Evolutionary conservation across 2,113 vertebrate species (phyloP).

Genomic region (Morone chrysops): DNA sequence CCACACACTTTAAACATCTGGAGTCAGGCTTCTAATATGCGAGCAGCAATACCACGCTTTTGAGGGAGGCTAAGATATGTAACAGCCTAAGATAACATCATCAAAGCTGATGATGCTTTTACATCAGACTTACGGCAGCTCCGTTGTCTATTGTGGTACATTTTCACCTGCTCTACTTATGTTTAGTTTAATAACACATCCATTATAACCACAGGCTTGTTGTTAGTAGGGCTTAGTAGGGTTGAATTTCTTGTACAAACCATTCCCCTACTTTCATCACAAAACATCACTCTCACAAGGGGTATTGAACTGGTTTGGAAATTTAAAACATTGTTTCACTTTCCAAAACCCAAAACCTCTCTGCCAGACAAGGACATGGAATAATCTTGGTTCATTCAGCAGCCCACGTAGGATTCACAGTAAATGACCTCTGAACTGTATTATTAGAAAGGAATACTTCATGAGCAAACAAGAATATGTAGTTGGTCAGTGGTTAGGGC

Average conservation of each 20-base stretch:
- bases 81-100: not conserved
- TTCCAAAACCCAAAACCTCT: conserved; percentile 26
- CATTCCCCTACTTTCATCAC: not conserved
- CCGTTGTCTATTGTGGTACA: not conserved
- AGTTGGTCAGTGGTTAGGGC: conserved; percentile 14
- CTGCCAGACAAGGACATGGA: conserved; percentile 5
- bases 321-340: conserved; percentile 24
- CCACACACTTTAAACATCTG: conserved; percentile 5
- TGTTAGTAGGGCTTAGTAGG: not conserved
- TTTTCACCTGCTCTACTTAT: not conserved
- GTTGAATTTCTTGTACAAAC: conserved; percentile 1
- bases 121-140: not conserved
- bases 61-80: not conserved
- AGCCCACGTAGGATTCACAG: conserved; percentile 24
- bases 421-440: conserved; percentile 20
- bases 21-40: not conserved
- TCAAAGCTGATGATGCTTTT: not conserved
- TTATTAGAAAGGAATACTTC: conserved; percentile 29
- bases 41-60: not conserved
- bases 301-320: conserved; percentile 18
- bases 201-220: conserved; percentile 1
- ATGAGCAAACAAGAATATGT: not conserved
- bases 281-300: not conserved
- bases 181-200: conserved; percentile 2
- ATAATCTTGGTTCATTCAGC: conserved; percentile 5